Evolutionary conservation across 1,140 invertebrate species (phyloP).

Genomic region (Trissolcus basalis): DNA sequence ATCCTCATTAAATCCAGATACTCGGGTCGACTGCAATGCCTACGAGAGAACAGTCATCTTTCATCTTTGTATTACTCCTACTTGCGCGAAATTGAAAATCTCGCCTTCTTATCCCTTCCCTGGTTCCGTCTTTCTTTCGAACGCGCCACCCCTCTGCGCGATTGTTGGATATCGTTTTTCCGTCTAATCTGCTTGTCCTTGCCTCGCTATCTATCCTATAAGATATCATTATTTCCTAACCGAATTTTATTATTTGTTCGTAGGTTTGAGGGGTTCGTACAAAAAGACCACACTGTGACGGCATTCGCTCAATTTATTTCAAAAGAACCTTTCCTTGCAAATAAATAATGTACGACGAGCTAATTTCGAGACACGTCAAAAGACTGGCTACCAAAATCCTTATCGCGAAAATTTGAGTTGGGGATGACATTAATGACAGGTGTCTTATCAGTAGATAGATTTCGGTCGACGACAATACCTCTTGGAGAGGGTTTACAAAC

Average conservation of each 20-base stretch:
- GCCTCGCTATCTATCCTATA: conserved; percentile 33
- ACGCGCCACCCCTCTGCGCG: conserved; percentile 31
- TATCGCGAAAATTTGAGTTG: conserved; percentile 65
- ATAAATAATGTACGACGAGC: neutral
- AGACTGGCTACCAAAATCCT: conserved; percentile 21
- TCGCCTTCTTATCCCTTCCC: conserved; percentile 56
- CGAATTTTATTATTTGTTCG: conserved; percentile 52
- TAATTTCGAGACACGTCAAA: conserved; percentile 10
- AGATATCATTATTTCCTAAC: conserved; percentile 60
- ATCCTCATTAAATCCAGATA: conserved; percentile 76
- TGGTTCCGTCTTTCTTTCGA: conserved; percentile 41
- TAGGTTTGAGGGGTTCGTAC: too few relatives aligned
- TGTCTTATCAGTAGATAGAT: conserved; percentile 57
- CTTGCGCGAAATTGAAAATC: conserved; percentile 68
- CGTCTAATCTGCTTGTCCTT: conserved; percentile 58
- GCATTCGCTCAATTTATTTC: too few relatives aligned
- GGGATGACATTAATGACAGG: conserved; percentile 65
- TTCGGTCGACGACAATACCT: conserved; percentile 43
- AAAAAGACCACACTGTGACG: too few relatives aligned
- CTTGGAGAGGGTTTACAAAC: conserved; percentile 34
- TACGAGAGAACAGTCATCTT: conserved; percentile 62
- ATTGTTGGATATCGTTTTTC: conserved; percentile 58
- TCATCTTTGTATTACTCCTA: conserved; percentile 70
- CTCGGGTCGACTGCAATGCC: conserved; percentile 57
- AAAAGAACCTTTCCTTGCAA: too few relatives aligned